These are phyloP conservation scores for Bucco capensis DNA, from an alignment of 2,113 vertebrate genomes.

Conservation along the genomic window DNA sequence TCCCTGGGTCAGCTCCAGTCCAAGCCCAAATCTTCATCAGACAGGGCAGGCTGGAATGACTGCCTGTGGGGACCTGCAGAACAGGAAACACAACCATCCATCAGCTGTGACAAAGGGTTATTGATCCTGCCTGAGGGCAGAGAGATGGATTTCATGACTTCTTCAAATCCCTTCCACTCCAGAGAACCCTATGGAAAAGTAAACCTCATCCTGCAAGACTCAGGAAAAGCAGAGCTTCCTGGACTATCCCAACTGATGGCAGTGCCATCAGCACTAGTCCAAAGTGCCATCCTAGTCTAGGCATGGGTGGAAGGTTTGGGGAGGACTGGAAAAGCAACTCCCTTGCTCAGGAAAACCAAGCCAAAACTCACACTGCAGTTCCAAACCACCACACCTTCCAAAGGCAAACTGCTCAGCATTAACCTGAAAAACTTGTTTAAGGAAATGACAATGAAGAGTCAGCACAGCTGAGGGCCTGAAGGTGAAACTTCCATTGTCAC, in stretches of 20 bases:
- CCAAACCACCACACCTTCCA: neutral
- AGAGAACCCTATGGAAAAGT: neutral
- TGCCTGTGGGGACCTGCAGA: neutral
- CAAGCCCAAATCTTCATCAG: neutral
- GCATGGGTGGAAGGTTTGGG: rapidly evolving
- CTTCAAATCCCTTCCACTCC: neutral
- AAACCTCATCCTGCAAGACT: neutral
- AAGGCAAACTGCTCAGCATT: neutral
- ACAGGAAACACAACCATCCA: conserved; percentile 10
- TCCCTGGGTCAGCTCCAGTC: neutral
- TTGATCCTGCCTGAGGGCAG: neutral
- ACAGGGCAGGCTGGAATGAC: neutral
- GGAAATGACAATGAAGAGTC: neutral
- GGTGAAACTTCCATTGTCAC: neutral
- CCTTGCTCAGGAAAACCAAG: neutral
- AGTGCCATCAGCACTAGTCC: rapidly evolving
- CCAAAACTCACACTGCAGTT: neutral
- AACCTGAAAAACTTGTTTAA: conserved; percentile 34
- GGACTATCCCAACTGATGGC: rapidly evolving
- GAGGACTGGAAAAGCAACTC: neutral
- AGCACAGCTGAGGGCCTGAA: neutral
- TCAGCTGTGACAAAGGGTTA: neutral
- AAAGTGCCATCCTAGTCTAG: too few species aligned
- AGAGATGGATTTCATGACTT: neutral
- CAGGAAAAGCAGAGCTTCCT: neutral